These are phyloP conservation scores for Dioctria rufipes DNA, from an alignment of 2,888 invertebrate genomes.

Conservation along the genomic window DNA sequence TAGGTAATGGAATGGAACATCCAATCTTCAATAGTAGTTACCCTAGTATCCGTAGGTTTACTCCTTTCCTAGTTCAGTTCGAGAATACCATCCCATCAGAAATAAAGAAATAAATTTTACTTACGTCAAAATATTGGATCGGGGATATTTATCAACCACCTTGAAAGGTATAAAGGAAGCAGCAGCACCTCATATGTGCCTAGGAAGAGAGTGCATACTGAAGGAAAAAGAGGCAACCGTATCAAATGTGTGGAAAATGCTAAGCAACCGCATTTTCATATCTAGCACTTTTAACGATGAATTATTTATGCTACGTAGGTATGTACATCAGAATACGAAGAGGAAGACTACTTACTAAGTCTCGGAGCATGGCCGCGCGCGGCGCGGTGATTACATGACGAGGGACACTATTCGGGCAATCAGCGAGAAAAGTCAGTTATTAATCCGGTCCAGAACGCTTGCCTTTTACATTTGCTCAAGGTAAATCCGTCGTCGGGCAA, in stretches of 20 bases:
- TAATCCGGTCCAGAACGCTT: slow-evolving; percentile 27
- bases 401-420: slow-evolving; percentile 33
- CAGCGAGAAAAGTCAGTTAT: slow-evolving; percentile 29
- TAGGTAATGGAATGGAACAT: background rate
- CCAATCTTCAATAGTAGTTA: slow-evolving; percentile 13
- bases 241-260: slow-evolving; percentile 51
- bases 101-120: slow-evolving; percentile 60
- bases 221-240: slow-evolving; percentile 24
- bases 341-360: background rate
- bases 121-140: slow-evolving; percentile 59
- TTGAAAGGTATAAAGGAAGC: slow-evolving; percentile 50
- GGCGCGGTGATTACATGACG: background rate
- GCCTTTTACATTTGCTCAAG: slow-evolving; percentile 4
- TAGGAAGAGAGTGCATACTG: background rate
- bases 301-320: slow-evolving; percentile 44
- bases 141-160: slow-evolving; percentile 57
- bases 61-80: slow-evolving; percentile 18
- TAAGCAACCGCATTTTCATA: slow-evolving; percentile 47
- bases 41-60: background rate
- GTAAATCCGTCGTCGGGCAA: slow-evolving; percentile 56
- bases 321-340: background rate
- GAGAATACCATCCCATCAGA: slow-evolving; percentile 31
- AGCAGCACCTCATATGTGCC: background rate
- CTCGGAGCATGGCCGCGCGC: background rate
- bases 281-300: slow-evolving; percentile 45